Conservation (phyloP, 2,113 vertebrate species). For the Camelus dromedarius region DNA sequence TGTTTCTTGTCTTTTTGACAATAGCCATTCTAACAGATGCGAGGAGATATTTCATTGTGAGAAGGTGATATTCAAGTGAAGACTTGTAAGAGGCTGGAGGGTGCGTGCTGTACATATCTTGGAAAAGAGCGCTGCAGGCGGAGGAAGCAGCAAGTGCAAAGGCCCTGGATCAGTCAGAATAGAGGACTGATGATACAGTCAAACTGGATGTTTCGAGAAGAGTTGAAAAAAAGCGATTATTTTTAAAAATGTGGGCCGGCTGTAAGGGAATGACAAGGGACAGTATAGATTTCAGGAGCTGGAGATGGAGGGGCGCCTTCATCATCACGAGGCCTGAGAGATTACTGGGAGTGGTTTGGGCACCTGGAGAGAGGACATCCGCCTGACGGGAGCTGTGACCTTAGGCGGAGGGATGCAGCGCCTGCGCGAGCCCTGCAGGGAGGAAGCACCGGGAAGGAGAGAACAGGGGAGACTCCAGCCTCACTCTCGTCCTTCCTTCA, state of each 20-base stretch:
- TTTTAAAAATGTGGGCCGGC: neutral
- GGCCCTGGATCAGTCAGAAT: neutral
- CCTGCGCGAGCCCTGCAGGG: neutral
- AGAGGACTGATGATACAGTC: neutral
- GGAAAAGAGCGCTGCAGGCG: neutral
- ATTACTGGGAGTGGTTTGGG: neutral
- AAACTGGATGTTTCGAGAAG: neutral
- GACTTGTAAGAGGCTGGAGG: neutral
- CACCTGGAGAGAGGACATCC: neutral
- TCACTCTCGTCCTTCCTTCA: neutral
- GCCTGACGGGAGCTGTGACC: neutral
- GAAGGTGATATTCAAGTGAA: neutral
- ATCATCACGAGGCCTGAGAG: neutral
- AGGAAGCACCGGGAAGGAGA: neutral
- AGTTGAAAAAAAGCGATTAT: neutral
- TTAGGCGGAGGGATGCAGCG: no score
- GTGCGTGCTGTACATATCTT: neutral
- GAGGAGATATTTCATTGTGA: no score
- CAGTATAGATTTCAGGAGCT: neutral
- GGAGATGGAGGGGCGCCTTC: rapidly evolving
- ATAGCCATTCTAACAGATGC: no score
- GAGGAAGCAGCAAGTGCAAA: neutral
- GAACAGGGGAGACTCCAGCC: neutral
- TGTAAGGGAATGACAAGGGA: neutral
- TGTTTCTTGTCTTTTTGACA: no score